A percentile compares a stretch with the other conserved stretches of the same genome.
These are phyloP conservation scores for Lepidurus apus DNA, from an alignment of 1,140 invertebrate genomes.

Conservation along the genomic window DNA sequence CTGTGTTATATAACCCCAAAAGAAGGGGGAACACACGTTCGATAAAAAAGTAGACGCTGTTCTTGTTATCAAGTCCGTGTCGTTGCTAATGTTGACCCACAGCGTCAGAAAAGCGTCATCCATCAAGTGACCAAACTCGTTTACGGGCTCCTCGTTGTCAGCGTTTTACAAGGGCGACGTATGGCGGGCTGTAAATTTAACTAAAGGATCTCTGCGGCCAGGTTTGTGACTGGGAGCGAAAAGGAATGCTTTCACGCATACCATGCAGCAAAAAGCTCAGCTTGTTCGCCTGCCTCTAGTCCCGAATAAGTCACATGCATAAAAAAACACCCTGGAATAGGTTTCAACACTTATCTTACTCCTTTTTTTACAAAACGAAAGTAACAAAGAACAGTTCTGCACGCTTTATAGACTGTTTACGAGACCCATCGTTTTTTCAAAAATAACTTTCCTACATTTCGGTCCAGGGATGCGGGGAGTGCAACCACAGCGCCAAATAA, in stretches of 20 bases:
- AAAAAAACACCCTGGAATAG: neutral
- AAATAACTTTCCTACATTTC: too few species aligned
- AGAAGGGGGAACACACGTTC: neutral
- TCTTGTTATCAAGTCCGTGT: neutral
- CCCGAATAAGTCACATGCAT: neutral
- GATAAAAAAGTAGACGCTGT: neutral
- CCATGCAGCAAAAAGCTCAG: neutral
- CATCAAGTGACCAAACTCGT: conserved; percentile 14
- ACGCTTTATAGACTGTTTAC: neutral
- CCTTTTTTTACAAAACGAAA: neutral
- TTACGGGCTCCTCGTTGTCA: neutral
- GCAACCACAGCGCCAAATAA: neutral
- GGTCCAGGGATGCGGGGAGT: too few species aligned
- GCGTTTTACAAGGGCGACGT: conserved; percentile 13
- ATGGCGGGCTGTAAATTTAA: conserved; percentile 1
- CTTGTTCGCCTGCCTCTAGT: neutral
- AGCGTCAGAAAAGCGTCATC: conserved; percentile 4
- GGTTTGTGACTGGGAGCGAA: neutral
- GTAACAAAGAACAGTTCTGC: too few species aligned
- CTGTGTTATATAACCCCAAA: neutral
- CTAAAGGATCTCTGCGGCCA: neutral
- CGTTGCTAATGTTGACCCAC: conserved; percentile 1
- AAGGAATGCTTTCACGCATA: neutral
- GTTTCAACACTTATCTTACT: neutral
- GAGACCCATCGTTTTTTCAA: neutral